phyloP scores from a whole-genome alignment of 2,888 invertebrate genomes.

The Cistogaster globosa region DNA sequence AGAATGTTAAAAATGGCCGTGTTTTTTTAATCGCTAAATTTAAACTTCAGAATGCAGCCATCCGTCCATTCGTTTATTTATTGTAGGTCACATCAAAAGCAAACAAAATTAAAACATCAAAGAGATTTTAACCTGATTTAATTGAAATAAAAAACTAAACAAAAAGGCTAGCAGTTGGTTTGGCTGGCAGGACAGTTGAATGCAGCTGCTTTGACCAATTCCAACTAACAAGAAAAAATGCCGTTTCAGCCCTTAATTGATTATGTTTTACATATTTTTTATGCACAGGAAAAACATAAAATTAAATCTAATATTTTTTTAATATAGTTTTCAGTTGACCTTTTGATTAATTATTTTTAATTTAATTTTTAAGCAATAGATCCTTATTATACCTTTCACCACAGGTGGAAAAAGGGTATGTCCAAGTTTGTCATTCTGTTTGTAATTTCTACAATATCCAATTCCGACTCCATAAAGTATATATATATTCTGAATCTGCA shows the following conservation, averaged over 20 bases:
- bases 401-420: no score
- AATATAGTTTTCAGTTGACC: no score
- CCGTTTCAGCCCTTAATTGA: not conserved
- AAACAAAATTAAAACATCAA: conserved; percentile 48
- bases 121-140: conserved; percentile 30
- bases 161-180: not conserved
- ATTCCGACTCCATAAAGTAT: no score
- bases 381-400: no score
- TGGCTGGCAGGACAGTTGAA: not conserved
- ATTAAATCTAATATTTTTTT: no score
- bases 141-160: conserved; percentile 19
- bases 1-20: conserved; percentile 10
- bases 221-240: not conserved
- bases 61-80: conserved; percentile 18
- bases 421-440: no score
- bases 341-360: no score
- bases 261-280: conserved; percentile 29
- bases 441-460: no score
- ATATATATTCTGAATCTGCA: no score
- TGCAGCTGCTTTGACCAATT: conserved; percentile 27
- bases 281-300: not conserved
- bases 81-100: conserved; percentile 53
- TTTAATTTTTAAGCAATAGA: no score
- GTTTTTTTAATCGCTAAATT: not conserved
- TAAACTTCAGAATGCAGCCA: conserved; percentile 41